A percentile compares a stretch with the other conserved stretches of the same genome.
Evolutionary conservation across 2,797 vertebrate species (phyloP).

Genomic region (Odontamblyopus lacepedii): DNA sequence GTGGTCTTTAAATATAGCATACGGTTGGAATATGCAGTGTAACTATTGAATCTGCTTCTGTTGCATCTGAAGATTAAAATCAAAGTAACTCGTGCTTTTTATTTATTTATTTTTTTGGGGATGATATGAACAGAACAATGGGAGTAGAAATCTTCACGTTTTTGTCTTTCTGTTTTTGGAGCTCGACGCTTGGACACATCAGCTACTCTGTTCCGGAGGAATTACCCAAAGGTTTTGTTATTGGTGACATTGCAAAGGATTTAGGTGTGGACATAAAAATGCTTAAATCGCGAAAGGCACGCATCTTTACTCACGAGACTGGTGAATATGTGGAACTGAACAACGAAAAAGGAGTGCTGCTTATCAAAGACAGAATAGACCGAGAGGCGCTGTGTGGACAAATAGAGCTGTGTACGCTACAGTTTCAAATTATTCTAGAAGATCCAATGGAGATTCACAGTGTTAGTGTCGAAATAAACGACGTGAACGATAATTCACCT

Average conservation of each 20-base stretch:
- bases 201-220: slow-evolving; percentile 89
- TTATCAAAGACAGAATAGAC: slow-evolving; percentile 69
- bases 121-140: slow-evolving; percentile 64
- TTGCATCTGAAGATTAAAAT: background rate
- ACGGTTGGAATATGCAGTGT: rapidly evolving
- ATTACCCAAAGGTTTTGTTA: slow-evolving; percentile 75
- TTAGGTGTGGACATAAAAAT: slow-evolving; percentile 70
- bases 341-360: slow-evolving; percentile 62
- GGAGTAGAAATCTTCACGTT: slow-evolving; percentile 78
- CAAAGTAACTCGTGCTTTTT: background rate
- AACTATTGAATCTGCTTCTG: no score
- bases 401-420: slow-evolving; percentile 65
- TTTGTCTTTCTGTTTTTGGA: slow-evolving; percentile 68
- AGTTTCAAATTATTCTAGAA: slow-evolving; percentile 73
- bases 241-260: slow-evolving; percentile 69
- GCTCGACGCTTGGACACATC: slow-evolving; percentile 74
- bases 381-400: slow-evolving; percentile 71
- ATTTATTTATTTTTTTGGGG: background rate
- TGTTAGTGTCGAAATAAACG: slow-evolving; percentile 67
- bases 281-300: slow-evolving; percentile 78
- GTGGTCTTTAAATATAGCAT: rapidly evolving
- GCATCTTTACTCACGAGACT: slow-evolving; percentile 67
- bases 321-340: slow-evolving; percentile 65
- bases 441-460: slow-evolving; percentile 73
- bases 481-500: slow-evolving; percentile 72